Evolutionary conservation across 2,888 invertebrate species (phyloP), one percentile per base, ranked within the genome.

Genomic region (Heliconius cydno): DNA sequence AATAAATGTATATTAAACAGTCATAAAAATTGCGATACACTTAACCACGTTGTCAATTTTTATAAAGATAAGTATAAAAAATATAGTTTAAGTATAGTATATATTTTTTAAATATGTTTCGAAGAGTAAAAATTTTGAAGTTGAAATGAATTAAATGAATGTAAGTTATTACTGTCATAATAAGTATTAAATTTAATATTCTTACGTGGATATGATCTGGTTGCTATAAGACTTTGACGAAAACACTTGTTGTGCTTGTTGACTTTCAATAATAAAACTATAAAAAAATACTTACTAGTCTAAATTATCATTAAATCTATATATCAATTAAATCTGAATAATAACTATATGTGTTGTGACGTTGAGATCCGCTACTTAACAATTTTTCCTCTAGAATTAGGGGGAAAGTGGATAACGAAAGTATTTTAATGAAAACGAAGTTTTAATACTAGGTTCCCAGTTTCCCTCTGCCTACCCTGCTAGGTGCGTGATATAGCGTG

Each of bases 151-250:
- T 52, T 15, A 41, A 25, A 41, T n/a, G 13, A 34, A 15, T 34
- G 76, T 82, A 80, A 82, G 79, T 82, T 84, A 82, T 80, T 79
- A 79, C 83, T 81, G 83, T 85, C 85, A 86, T 85, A 85, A 86
- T 86, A 85, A 80, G 81, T 86, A 86, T 81, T 82, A 82, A 79
- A 72, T 63, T 34, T 72, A 57, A 22, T 66, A 25, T 73, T 22
- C 70, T 70, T 46, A 38, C 30, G 73, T 60, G 73, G 60, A 73
- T 73, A 73, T 73, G 73, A 13, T 34, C 60, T 38, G 34, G 73
- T 60, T n/a, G 7, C 1, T 57, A 9, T 65, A 15, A 15, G 4
- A 15, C 2, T 28, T 15, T n/a, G 25, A 65, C 65, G 3, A n/a
- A 60, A 60, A 60, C 4, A 60, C 0, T 28, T 65, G 28, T 65